Conservation (phyloP, 2,888 invertebrate genomes). For the Ramazzottius varieornatus region DNA sequence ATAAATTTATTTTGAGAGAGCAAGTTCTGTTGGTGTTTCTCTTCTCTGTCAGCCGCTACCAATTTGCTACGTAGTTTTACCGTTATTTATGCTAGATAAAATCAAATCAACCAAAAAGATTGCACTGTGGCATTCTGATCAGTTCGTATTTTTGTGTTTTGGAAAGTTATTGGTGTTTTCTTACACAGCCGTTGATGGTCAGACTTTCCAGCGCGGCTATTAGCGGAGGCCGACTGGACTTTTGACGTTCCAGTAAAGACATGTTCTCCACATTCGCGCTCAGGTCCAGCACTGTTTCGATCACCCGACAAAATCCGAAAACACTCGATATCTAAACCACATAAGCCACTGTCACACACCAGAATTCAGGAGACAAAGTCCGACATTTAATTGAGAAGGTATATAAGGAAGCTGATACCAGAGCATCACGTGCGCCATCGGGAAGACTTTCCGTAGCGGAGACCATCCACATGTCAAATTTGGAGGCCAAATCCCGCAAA, state of each 20-base stretch:
- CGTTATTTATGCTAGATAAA: neutral
- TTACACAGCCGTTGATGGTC: neutral
- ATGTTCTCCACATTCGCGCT: neutral
- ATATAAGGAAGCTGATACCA: neutral
- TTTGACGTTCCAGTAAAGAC: neutral
- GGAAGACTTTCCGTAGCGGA: neutral
- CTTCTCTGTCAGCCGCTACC: too few relatives aligned
- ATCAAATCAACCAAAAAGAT: too few relatives aligned
- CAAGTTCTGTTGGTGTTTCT: too few relatives aligned
- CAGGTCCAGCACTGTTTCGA: neutral
- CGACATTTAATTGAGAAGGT: neutral
- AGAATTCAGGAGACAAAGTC: neutral
- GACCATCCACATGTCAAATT: neutral
- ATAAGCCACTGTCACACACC: too few relatives aligned
- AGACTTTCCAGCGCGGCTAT: neutral
- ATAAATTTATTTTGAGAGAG: too few relatives aligned
- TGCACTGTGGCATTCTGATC: too few relatives aligned
- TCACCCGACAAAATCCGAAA: neutral
- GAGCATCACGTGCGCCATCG: neutral
- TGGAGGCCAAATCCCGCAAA: neutral
- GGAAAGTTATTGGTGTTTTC: neutral
- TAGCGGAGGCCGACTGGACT: neutral
- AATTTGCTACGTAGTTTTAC: too few relatives aligned
- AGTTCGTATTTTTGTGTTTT: too few relatives aligned
- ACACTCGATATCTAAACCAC: neutral